Base-by-base conservation (phyloP, 2,888 invertebrate species). In the Tuta absoluta region DNA sequence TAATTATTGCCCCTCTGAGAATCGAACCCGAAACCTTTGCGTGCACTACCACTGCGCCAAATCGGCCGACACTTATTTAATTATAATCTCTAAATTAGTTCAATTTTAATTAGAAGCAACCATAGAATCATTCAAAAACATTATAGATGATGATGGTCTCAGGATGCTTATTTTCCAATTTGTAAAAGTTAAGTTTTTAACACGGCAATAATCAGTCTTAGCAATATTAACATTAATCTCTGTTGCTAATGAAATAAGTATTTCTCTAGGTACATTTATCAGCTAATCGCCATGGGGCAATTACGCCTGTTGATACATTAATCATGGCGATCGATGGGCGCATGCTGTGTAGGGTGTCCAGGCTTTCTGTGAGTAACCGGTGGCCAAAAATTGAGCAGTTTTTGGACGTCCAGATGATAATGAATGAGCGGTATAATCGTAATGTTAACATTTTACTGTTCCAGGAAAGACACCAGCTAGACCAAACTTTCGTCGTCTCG, bases 221-320 rank as follows among this genome's bases (percentile, higher is more conserved):
- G 45, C 17, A 17, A 45, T 45, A 17, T 51, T 23, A 19, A 12
- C 24, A 56, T 24, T 14, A n/a, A 56, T 56, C 56, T 56, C 28
- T 17, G 2, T n/a, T 24, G 24, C 45, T 60, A 60, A 60, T 24
- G 19, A 38, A 60, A 21, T 60, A 24, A 38, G 45, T 60, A 23
- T 23, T n/a, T 45, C 38, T 53, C 23, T 45, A 60, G 45, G 45
- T 23, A 45, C 23, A 45, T 60, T 48, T 23, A 65, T 72, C 69
- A 63, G 53, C 65, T 72, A 70, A 71, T 53, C 57, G 28, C 49
- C 56, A 65, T 64, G 64, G 59, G 62, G 70, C 75, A 79, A 81
- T 82, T 82, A 76, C 71, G 51, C 1, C 51, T 51, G 51, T 37
- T 17, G 19, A 38, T 41, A 38, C 12, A 59, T 38, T 59, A 38